These are phyloP conservation scores for Tenthredo distinguenda DNA, from an alignment of 2,888 invertebrate genomes.

Conservation along the genomic window DNA sequence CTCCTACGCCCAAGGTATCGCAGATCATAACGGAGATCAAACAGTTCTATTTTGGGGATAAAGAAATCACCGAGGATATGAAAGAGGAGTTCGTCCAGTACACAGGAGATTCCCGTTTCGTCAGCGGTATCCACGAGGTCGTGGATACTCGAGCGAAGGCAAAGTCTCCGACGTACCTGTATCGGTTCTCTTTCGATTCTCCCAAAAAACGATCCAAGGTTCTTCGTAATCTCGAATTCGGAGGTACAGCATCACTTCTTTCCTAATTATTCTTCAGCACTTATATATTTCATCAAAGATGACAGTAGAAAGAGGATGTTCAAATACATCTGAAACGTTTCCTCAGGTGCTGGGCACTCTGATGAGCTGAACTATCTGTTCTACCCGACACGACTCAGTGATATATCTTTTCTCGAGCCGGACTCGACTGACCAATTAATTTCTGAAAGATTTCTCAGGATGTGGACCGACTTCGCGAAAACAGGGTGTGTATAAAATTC, in stretches of 20 bases:
- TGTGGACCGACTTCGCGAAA: slow-evolving; percentile 84
- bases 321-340: neutral
- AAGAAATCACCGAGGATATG: slow-evolving; percentile 66
- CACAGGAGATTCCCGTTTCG: slow-evolving; percentile 79
- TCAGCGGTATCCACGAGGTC: slow-evolving; percentile 77
- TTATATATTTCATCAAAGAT: neutral
- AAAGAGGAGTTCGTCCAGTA: slow-evolving; percentile 79
- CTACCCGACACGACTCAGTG: slow-evolving; percentile 67
- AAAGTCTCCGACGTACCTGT: slow-evolving; percentile 80
- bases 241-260: neutral
- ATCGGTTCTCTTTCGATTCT: slow-evolving; percentile 79
- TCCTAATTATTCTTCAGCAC: neutral
- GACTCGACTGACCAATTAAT: slow-evolving; percentile 74
- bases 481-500: slow-evolving; percentile 75
- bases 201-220: neutral
- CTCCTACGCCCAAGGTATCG: slow-evolving; percentile 62
- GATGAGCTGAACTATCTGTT: slow-evolving; percentile 83
- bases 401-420: slow-evolving; percentile 62
- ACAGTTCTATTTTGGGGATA: slow-evolving; percentile 79
- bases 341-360: slow-evolving; percentile 81
- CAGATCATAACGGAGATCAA: slow-evolving; percentile 74
- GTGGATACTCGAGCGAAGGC: slow-evolving; percentile 75
- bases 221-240: neutral
- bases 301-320: neutral
- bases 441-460: slow-evolving; percentile 77